A percentile compares a stretch with the other conserved stretches of the same genome.
Evolutionary conservation across 2,888 invertebrate genomes (phyloP).

Genomic region (Heliconius charithonia): DNA sequence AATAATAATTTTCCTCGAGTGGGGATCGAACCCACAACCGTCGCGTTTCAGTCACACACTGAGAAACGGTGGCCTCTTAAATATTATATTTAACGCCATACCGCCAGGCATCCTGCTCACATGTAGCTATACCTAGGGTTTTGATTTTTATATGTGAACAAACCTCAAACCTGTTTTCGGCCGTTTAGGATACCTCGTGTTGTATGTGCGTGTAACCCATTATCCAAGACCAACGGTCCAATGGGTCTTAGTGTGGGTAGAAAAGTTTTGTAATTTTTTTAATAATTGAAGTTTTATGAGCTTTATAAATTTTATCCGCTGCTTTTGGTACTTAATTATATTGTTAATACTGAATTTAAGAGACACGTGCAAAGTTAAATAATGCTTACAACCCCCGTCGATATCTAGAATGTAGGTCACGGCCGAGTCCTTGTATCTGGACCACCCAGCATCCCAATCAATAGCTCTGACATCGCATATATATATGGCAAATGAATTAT

Average conservation of each 20-base stretch:
- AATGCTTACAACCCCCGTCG: conserved; percentile 2
- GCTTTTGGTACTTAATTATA: background rate
- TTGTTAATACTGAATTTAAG: background rate
- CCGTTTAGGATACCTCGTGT: conserved; percentile 47
- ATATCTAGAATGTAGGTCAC: conserved; percentile 67
- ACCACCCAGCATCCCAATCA: conserved; percentile 78
- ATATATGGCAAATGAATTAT: conserved; percentile 30
- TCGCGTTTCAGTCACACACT: too few species aligned
- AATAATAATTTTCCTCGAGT: too few species aligned
- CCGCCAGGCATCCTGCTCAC: conserved; percentile 23
- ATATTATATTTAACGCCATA: conserved; percentile 7
- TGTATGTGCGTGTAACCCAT: conserved; percentile 35
- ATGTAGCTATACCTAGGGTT: conserved; percentile 36
- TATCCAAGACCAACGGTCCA: conserved; percentile 13
- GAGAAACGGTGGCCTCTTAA: too few species aligned
- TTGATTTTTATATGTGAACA: conserved; percentile 48
- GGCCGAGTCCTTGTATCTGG: conserved; percentile 75
- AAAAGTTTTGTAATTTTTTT: conserved; percentile 18
- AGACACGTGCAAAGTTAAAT: conserved; percentile 17
- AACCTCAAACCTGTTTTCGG: conserved; percentile 52
- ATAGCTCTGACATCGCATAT: conserved; percentile 55
- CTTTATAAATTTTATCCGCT: background rate
- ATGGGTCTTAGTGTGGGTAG: conserved; percentile 41
- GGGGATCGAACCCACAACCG: too few species aligned
- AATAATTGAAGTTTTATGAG: background rate